Evolutionary conservation across 2,888 invertebrate genomes (phyloP).

Genomic region (Drosophila robusta): DNA sequence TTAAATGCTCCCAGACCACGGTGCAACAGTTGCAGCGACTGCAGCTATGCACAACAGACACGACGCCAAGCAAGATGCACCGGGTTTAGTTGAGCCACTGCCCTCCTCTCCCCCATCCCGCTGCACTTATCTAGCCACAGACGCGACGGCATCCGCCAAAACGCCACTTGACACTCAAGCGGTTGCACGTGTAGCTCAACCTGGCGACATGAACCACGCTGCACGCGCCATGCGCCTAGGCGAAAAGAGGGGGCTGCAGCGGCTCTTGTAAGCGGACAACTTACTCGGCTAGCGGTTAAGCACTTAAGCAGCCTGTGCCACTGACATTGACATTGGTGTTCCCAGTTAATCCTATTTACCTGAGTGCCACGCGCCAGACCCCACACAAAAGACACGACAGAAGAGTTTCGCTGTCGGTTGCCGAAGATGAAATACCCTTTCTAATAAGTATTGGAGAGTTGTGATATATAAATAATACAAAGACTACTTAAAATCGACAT

Average conservation of each 20-base stretch:
- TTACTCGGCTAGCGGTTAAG: slow-evolving; percentile 35
- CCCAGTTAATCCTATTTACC: slow-evolving; percentile 56
- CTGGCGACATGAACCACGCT: slow-evolving; percentile 26
- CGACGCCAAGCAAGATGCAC: slow-evolving; percentile 22
- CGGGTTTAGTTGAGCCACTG: slow-evolving; percentile 41
- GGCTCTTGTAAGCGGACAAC: slow-evolving; percentile 24
- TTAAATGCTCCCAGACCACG: slow-evolving; percentile 45
- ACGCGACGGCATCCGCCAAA: slow-evolving; percentile 57
- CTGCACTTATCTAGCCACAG: slow-evolving; percentile 16
- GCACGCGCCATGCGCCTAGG: not conserved
- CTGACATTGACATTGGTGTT: slow-evolving; percentile 61
- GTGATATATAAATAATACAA: too few relatives aligned
- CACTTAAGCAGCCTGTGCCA: slow-evolving; percentile 39
- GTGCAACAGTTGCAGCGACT: slow-evolving; percentile 44
- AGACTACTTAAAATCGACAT: too few relatives aligned
- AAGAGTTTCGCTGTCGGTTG: not conserved
- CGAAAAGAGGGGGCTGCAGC: not conserved
- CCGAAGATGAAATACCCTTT: not conserved
- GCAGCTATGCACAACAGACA: slow-evolving; percentile 36
- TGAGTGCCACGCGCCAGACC: slow-evolving; percentile 27
- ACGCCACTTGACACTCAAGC: slow-evolving; percentile 68
- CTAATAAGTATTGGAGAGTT: too few relatives aligned
- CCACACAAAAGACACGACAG: slow-evolving; percentile 8
- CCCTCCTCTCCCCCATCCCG: not conserved
- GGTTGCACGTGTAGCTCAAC: slow-evolving; percentile 52